A percentile compares a stretch with the other conserved stretches of the same genome.
phyloP scores from a whole-genome alignment of 2,888 invertebrate species.

The Drosophila leonis region DNA sequence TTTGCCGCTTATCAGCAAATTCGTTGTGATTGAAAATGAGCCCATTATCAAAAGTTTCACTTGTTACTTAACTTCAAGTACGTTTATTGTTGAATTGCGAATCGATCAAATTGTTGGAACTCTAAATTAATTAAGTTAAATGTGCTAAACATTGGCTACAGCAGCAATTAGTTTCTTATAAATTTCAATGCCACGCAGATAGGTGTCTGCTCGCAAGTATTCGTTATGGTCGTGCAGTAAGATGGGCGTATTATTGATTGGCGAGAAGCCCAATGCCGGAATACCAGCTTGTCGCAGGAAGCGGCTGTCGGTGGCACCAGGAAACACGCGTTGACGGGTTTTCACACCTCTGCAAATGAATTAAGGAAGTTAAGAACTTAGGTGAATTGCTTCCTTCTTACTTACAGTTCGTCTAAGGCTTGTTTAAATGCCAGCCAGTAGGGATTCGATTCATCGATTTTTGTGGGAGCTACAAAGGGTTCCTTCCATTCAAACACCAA shows the following conservation, averaged over 20 bases:
- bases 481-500: constrained; percentile 88
- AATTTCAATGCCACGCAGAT: constrained; percentile 93
- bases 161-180: constrained; percentile 85
- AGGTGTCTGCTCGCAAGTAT: constrained; percentile 91
- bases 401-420: constrained; percentile 87
- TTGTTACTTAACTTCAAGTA: not conserved
- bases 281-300: constrained; percentile 92
- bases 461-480: constrained; percentile 87
- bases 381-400: not conserved
- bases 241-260: constrained; percentile 93
- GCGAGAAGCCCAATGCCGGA: constrained; percentile 96
- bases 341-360: constrained; percentile 87
- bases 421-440: constrained; percentile 91
- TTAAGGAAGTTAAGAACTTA: not conserved
- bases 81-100: constrained; percentile 6
- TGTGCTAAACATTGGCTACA: constrained; percentile 21
- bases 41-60: constrained; percentile 23
- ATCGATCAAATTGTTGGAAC: constrained; percentile 2
- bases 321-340: constrained; percentile 90
- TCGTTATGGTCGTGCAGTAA: constrained; percentile 96
- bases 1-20: constrained; percentile 32
- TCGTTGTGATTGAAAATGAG: constrained; percentile 33
- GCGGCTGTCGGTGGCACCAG: constrained; percentile 95
- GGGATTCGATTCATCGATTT: constrained; percentile 88
- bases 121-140: not conserved